Percentiles rank a stretch among this genome's conserved stretches.
Conservation (phyloP, 2,113 vertebrate species). For the Thryonomys swinderianus region DNA sequence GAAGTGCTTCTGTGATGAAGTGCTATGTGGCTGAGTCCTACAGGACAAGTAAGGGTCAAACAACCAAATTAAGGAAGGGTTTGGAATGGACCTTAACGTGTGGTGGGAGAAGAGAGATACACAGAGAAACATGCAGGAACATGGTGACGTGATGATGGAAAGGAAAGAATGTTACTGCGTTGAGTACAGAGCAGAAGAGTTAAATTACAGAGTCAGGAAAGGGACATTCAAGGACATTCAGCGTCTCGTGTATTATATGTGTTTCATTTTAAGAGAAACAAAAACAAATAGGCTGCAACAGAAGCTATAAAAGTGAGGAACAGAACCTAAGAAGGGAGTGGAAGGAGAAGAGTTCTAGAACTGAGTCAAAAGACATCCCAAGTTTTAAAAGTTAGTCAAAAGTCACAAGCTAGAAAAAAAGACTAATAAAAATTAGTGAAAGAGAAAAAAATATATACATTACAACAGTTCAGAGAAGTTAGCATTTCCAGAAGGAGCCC, state of each 20-base stretch:
- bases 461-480: background rate
- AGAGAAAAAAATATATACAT: background rate
- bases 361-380: background rate
- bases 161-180: background rate
- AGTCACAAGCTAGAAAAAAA: background rate
- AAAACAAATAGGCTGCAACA: background rate
- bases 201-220: background rate
- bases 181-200: background rate
- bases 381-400: background rate
- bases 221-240: background rate
- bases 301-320: background rate
- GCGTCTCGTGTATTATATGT: background rate
- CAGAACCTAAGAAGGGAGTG: background rate
- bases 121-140: background rate
- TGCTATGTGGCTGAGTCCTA: background rate
- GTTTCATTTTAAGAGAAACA: background rate
- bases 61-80: background rate
- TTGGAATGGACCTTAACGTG: background rate
- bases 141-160: background rate
- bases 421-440: background rate
- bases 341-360: background rate
- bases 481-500: background rate
- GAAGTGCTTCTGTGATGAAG: background rate
- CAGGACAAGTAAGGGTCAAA: background rate
- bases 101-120: background rate